A percentile compares a stretch with the other conserved stretches of the same genome.
Evolutionary conservation across 1,140 invertebrate species (phyloP).

Genomic region (Anastatus disparis): DNA sequence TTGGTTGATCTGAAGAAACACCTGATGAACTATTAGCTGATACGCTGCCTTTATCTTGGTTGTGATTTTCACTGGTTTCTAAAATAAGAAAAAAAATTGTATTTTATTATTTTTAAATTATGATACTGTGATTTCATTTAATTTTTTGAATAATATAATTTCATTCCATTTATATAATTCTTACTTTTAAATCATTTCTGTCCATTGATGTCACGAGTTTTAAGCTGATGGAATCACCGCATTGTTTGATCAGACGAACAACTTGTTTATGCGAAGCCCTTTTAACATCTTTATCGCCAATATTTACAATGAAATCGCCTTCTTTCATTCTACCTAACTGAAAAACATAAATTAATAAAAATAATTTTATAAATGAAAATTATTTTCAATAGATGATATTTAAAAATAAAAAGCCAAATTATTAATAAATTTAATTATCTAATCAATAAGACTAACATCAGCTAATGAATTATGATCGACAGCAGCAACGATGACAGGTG

Average conservation of each 20-base stretch:
- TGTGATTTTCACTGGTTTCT: conserved; percentile 63
- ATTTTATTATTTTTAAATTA: not conserved
- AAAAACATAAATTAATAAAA: no score
- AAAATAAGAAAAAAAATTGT: conserved; percentile 37
- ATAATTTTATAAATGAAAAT: not conserved
- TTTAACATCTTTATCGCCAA: conserved; percentile 90
- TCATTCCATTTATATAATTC: conserved; percentile 40
- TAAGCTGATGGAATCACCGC: conserved; percentile 79
- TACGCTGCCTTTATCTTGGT: conserved; percentile 69
- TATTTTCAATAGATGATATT: conserved; percentile 1
- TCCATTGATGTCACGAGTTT: conserved; percentile 91
- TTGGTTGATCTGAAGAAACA: conserved; percentile 72
- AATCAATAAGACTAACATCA: conserved; percentile 75
- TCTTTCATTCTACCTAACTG: conserved; percentile 91
- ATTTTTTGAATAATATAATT: conserved; percentile 19
- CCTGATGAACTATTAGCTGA: conserved; percentile 73
- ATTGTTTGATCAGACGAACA: conserved; percentile 84
- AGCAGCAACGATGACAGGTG: conserved; percentile 89
- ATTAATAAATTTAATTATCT: not conserved
- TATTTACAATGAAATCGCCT: conserved; percentile 92
- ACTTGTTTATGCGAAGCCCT: conserved; percentile 94
- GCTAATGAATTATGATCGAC: conserved; percentile 90
- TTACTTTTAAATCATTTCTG: conserved; percentile 79
- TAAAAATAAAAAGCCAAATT: no score
- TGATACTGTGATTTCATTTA: conserved; percentile 23